Conservation (phyloP, 2,888 invertebrate species). For the Drosophila ezoana region DNA sequence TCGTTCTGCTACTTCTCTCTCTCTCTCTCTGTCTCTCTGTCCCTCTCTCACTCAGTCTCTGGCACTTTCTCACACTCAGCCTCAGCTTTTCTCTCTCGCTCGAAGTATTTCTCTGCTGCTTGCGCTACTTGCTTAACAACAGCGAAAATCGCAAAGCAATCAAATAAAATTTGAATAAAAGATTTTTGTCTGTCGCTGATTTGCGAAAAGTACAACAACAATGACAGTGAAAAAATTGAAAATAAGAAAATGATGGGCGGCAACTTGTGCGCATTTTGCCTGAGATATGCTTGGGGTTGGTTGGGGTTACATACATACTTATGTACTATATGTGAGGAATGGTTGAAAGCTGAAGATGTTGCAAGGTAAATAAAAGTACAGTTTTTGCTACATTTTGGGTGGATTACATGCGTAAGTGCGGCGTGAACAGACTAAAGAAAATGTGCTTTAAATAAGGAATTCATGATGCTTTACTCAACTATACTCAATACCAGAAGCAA, state of each 20-base stretch:
- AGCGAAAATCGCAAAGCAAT: conserved; percentile 81
- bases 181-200: conserved; percentile 82
- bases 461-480: too few relatives aligned
- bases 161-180: conserved; percentile 83
- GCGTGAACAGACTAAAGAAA: too few relatives aligned
- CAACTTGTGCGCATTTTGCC: conserved; percentile 58
- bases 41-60: conserved; percentile 1
- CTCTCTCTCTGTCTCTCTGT: conserved; percentile 5
- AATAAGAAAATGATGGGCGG: conserved; percentile 63
- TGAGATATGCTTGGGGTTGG: conserved; percentile 23
- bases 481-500: background rate
- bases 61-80: conserved; percentile 12
- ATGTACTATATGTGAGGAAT: conserved; percentile 10
- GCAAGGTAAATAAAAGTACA: conserved; percentile 47
- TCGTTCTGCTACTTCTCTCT: conserved; percentile 10
- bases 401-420: background rate
- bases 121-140: conserved; percentile 49
- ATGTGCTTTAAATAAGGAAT: too few relatives aligned
- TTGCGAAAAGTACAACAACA: conserved; percentile 70
- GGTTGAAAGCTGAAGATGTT: conserved; percentile 21
- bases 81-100: conserved; percentile 1
- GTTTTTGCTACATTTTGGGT: conserved; percentile 34
- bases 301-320: conserved; percentile 8
- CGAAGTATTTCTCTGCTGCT: conserved; percentile 31
- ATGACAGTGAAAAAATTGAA: conserved; percentile 38